These are phyloP conservation scores for Sinocyclocheilus anshuiensis DNA, from an alignment of 2,113 vertebrate species.

Conservation along the genomic window DNA sequence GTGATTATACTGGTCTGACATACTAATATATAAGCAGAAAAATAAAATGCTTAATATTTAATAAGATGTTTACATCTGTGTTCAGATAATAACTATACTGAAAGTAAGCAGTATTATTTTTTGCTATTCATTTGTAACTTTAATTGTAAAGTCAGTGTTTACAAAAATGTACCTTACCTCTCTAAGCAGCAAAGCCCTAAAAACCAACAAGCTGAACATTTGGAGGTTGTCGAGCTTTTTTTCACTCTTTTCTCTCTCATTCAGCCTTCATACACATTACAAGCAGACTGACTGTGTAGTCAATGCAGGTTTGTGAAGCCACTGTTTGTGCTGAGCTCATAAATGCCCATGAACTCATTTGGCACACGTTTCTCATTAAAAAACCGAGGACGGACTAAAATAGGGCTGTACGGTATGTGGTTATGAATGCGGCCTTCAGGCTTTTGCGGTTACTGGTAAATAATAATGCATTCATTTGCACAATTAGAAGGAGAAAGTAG, in stretches of 20 bases:
- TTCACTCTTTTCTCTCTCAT: not conserved
- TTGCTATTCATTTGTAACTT: no score
- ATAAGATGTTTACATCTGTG: no score
- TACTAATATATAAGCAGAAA: no score
- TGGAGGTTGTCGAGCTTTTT: not conserved
- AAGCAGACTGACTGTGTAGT: conserved; percentile 1
- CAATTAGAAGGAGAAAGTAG: not conserved
- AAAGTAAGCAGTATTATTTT: no score
- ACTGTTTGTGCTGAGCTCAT: not conserved
- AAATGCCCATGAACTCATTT: not conserved
- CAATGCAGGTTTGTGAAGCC: not conserved
- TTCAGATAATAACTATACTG: no score
- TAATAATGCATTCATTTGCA: not conserved
- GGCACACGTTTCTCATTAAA: not conserved
- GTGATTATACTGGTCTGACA: no score
- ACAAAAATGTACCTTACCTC: conserved; percentile 9
- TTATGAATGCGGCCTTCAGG: not conserved
- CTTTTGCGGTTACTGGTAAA: not conserved
- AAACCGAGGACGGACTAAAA: not conserved
- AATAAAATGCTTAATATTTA: no score
- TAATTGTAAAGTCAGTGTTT: not conserved
- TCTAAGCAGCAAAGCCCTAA: not conserved
- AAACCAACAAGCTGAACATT: not conserved
- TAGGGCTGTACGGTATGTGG: not conserved
- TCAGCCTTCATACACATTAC: not conserved